phyloP scores from a whole-genome alignment of 2,797 vertebrate species.

The Corythornis leucogaster region DNA sequence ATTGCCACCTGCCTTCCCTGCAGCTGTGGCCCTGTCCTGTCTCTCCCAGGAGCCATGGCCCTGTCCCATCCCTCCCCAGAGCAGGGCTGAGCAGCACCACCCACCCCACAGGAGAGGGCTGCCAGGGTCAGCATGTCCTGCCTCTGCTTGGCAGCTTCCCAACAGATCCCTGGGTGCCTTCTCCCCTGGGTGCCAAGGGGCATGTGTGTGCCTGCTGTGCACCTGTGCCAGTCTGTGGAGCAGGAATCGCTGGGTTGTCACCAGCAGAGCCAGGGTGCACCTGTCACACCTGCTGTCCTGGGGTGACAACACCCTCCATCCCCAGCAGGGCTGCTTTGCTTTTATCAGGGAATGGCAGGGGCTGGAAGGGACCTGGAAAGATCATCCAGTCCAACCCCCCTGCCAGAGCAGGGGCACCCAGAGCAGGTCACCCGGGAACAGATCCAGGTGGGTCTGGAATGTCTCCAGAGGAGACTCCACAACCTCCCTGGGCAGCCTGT shows the following conservation, averaged over 20 bases:
- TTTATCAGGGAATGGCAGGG: background rate
- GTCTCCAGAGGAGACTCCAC: too few relatives aligned
- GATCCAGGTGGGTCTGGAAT: too few relatives aligned
- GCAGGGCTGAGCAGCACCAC: rapidly evolving
- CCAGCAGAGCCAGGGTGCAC: background rate
- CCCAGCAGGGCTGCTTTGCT: background rate
- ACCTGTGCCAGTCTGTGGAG: background rate
- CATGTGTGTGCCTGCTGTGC: rapidly evolving
- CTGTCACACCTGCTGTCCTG: background rate
- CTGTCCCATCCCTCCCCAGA: background rate
- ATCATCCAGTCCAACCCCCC: too few relatives aligned
- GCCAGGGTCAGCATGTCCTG: background rate
- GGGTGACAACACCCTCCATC: background rate
- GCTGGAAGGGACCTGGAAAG: too few relatives aligned
- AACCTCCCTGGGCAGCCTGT: too few relatives aligned
- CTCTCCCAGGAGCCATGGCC: too few relatives aligned
- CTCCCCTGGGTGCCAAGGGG: background rate
- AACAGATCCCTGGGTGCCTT: background rate
- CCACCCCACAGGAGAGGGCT: rapidly evolving
- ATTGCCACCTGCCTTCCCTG: background rate
- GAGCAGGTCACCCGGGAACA: too few relatives aligned
- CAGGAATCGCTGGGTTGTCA: background rate
- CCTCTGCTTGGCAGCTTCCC: rapidly evolving
- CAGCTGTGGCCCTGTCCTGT: background rate
- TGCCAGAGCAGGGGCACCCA: too few relatives aligned